These are phyloP conservation scores for Pampus argenteus DNA, from an alignment of 2,797 vertebrate species.

Conservation along the genomic window DNA sequence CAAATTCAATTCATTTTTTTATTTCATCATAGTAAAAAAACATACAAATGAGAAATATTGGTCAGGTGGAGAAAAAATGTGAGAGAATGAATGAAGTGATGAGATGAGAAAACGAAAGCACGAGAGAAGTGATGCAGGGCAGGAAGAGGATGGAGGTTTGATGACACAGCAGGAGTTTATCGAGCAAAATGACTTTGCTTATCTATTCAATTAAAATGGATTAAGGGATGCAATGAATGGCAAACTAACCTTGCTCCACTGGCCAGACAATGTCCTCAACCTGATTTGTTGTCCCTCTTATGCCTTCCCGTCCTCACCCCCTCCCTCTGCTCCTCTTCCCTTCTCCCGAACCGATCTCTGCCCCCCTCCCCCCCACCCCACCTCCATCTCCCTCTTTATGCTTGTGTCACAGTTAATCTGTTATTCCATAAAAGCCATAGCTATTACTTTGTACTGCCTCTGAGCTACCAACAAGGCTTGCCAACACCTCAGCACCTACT, in stretches of 20 bases:
- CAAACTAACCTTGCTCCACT: slow-evolving; percentile 69
- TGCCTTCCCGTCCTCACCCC: slow-evolving; percentile 34
- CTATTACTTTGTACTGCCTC: slow-evolving; percentile 56
- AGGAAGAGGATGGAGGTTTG: slow-evolving; percentile 48
- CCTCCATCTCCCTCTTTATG: slow-evolving; percentile 55
- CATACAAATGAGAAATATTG: background rate
- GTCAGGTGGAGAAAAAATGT: background rate
- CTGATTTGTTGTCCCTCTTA: slow-evolving; percentile 45
- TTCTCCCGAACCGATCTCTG: slow-evolving; percentile 17
- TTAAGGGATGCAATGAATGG: slow-evolving; percentile 70
- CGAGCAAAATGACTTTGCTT: slow-evolving; percentile 75
- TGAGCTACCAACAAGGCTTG: slow-evolving; percentile 50
- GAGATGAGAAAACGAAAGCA: slow-evolving; percentile 17
- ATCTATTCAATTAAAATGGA: slow-evolving; percentile 80
- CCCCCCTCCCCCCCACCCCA: slow-evolving; percentile 27
- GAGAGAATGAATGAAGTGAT: background rate
- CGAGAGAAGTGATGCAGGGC: slow-evolving; percentile 41
- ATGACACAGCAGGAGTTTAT: slow-evolving; percentile 76
- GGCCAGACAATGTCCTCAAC: slow-evolving; percentile 61
- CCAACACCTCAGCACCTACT: slow-evolving; percentile 43
- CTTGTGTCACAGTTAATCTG: slow-evolving; percentile 68
- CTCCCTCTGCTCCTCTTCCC: slow-evolving; percentile 5
- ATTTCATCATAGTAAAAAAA: slow-evolving; percentile 17
- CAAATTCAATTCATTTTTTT: background rate
- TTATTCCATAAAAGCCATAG: slow-evolving; percentile 60